These are phyloP conservation scores for Drosophila ogumai DNA, from an alignment of 1,140 invertebrate species.

Conservation along the genomic window DNA sequence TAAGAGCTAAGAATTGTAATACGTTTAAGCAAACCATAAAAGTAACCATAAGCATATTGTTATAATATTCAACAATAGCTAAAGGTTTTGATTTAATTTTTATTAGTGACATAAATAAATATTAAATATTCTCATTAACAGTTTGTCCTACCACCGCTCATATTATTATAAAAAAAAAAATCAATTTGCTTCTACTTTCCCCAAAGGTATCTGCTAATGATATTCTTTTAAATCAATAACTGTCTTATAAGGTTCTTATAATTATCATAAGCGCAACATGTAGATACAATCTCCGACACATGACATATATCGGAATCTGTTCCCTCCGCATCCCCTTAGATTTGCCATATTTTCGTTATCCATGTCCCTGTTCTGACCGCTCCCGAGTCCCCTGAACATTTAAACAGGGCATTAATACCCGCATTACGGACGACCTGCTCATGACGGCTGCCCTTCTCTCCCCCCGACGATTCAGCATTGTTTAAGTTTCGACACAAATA, in stretches of 20 bases:
- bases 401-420: constrained; percentile 13
- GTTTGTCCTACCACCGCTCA: not conserved
- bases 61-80: no score
- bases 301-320: constrained; percentile 2
- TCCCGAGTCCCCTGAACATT: not conserved
- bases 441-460: constrained; percentile 4
- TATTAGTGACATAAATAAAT: no score
- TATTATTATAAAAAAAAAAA: not conserved
- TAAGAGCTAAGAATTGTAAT: not conserved
- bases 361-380: not conserved
- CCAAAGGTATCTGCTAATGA: no score
- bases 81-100: no score
- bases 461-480: constrained; percentile 30
- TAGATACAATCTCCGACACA: not conserved
- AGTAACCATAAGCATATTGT: no score
- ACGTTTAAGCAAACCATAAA: no score
- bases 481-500: constrained; percentile 47
- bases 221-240: not conserved
- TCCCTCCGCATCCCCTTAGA: not conserved
- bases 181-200: not conserved
- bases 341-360: not conserved
- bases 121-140: not conserved
- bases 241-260: not conserved
- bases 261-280: not conserved
- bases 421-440: constrained; percentile 8